These are phyloP conservation scores for Mesoligia furuncula DNA, from an alignment of 2,888 invertebrate genomes.

Conservation along the genomic window DNA sequence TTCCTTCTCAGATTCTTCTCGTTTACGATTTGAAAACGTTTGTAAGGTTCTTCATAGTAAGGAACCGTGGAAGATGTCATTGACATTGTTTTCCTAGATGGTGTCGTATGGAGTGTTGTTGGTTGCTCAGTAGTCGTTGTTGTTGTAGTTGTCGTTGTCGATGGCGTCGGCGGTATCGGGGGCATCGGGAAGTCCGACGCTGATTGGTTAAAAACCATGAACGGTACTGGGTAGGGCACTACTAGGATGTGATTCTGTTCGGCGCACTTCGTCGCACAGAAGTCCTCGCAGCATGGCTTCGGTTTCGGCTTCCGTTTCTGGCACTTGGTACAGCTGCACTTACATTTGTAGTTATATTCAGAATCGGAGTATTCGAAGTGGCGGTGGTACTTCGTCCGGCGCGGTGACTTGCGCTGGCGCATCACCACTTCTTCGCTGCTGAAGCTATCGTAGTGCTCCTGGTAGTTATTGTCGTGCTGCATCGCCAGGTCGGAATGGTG, in stretches of 20 bases:
- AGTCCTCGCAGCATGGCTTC: conserved; percentile 38
- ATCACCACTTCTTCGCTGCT: conserved; percentile 41
- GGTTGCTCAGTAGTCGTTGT: background rate
- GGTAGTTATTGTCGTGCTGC: conserved; percentile 18
- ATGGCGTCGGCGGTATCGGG: background rate
- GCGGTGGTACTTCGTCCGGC: conserved; percentile 2
- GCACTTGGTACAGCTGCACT: conserved; percentile 46
- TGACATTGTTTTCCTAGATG: conserved; percentile 3
- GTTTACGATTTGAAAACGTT: conserved; percentile 37
- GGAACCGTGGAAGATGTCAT: conserved; percentile 18
- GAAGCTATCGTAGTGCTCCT: conserved; percentile 33
- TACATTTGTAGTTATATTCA: conserved; percentile 29
- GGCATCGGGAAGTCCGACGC: background rate
- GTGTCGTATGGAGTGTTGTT: background rate
- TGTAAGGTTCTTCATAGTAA: conserved; percentile 3
- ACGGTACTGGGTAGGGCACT: conserved; percentile 54
- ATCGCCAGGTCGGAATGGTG: conserved; percentile 7
- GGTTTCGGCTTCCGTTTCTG: conserved; percentile 29
- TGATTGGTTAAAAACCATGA: conserved; percentile 45
- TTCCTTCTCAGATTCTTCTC: conserved; percentile 34
- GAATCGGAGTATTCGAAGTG: conserved; percentile 38
- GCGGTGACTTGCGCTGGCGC: conserved; percentile 5
- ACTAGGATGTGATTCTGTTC: conserved; percentile 48
- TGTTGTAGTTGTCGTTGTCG: background rate
- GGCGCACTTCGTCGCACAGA: conserved; percentile 29